Conservation (phyloP, 2,113 vertebrate species). For the Salvelinus namaycush region DNA sequence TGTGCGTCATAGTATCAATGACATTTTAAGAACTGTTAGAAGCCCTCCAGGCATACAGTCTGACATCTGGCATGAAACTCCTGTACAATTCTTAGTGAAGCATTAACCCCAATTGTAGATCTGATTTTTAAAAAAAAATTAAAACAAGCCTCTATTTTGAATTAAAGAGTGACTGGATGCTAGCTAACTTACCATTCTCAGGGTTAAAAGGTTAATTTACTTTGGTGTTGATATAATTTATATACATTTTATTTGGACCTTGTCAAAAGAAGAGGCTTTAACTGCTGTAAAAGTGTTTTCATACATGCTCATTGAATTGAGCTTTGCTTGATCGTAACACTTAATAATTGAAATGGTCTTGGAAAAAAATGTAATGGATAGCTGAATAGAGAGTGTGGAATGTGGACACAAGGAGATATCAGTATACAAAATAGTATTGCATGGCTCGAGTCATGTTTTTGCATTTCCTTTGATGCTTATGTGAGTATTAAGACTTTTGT, state of each 20-base stretch:
- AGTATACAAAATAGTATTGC: too few relatives aligned
- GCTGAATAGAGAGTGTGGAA: too few relatives aligned
- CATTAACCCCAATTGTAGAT: neutral
- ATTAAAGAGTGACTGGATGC: neutral
- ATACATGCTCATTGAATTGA: too few relatives aligned
- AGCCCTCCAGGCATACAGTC: neutral
- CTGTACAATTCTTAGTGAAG: neutral
- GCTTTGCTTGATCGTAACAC: too few relatives aligned
- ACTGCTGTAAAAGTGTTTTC: too few relatives aligned
- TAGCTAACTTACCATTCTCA: neutral
- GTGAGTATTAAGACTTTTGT: too few relatives aligned
- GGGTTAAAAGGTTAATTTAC: neutral
- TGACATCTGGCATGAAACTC: neutral
- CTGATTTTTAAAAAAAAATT: too few relatives aligned
- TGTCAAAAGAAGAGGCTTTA: neutral
- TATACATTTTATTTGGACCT: neutral
- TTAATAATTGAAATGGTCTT: too few relatives aligned
- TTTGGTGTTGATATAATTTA: constrained; percentile 1
- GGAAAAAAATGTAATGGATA: too few relatives aligned
- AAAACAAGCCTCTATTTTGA: neutral
- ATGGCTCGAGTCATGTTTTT: too few relatives aligned
- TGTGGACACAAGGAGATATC: too few relatives aligned
- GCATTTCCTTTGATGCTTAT: too few relatives aligned
- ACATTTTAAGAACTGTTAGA: neutral
- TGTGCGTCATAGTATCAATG: neutral